These are phyloP conservation scores for Lutra lutra DNA, from an alignment of 2,797 vertebrate genomes.

Conservation along the genomic window DNA sequence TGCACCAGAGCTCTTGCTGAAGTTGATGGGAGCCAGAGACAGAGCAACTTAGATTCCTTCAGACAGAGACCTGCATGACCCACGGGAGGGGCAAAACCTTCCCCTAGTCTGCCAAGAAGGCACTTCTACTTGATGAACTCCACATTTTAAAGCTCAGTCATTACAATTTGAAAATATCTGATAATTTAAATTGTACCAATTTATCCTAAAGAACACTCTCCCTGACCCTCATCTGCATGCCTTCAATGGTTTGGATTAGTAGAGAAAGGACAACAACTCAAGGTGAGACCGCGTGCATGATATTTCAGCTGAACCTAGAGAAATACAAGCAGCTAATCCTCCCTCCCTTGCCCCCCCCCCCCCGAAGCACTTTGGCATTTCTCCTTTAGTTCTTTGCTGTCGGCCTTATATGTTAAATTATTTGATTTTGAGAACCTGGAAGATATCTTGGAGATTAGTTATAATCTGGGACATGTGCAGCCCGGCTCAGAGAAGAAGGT, in stretches of 20 bases:
- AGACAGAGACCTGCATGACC: not conserved
- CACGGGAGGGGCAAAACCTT: not conserved
- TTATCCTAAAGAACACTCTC: not conserved
- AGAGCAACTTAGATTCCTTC: not conserved
- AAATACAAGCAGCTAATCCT: not conserved
- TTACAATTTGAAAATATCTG: conserved; percentile 6
- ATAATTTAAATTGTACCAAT: conserved; percentile 19
- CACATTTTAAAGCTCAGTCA: not conserved
- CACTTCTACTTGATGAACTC: not conserved
- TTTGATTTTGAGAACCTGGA: not conserved
- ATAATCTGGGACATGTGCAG: not conserved
- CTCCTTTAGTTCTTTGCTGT: not conserved
- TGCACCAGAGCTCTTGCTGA: not conserved
- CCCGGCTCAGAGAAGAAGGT: not conserved
- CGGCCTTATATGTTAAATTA: not conserved
- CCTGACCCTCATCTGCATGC: not conserved
- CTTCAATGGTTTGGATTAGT: not conserved
- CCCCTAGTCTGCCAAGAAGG: not conserved
- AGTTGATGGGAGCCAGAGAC: not conserved
- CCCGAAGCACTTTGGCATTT: not conserved
- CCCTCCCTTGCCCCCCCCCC: not conserved
- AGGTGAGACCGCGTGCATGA: not conserved
- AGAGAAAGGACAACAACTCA: not conserved
- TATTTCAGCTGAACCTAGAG: not conserved
- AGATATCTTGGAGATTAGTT: not conserved